phyloP scores from a whole-genome alignment of 2,797 vertebrate genomes.

The Crenuchus spilurus region DNA sequence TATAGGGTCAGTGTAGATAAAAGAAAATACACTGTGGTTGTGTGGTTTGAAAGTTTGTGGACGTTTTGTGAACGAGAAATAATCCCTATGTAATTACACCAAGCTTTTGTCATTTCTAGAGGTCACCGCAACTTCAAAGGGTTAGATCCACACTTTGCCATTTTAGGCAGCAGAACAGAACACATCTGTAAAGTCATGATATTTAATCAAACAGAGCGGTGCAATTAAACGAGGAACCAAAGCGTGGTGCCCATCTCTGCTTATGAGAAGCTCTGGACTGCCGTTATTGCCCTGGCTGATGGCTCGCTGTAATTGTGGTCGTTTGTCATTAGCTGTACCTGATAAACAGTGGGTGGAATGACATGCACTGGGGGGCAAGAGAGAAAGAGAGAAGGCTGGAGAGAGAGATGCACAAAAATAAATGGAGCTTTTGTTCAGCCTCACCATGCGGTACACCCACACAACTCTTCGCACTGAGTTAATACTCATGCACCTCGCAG shows the following conservation, averaged over 20 bases:
- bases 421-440: conserved; percentile 9
- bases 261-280: conserved; percentile 25
- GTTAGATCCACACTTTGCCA: conserved; percentile 4
- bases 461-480: conserved; percentile 16
- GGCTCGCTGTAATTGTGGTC: conserved; percentile 48
- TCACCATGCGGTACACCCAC: conserved; percentile 8
- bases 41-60: no score
- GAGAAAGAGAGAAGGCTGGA: not conserved
- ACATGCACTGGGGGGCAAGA: conserved; percentile 3
- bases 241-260: conserved; percentile 25
- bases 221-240: conserved; percentile 48
- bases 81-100: no score
- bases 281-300: conserved; percentile 39
- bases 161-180: not conserved
- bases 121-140: not conserved
- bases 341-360: conserved; percentile 50
- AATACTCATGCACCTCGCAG: conserved; percentile 6
- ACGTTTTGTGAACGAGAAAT: no score
- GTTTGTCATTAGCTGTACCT: conserved; percentile 53
- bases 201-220: conserved; percentile 46
- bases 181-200: conserved; percentile 18
- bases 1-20: no score
- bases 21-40: no score
- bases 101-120: not conserved
- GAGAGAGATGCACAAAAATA: not conserved